Evolutionary conservation across 2,113 vertebrate genomes (phyloP).

Genomic region (Tichodroma muraria): DNA sequence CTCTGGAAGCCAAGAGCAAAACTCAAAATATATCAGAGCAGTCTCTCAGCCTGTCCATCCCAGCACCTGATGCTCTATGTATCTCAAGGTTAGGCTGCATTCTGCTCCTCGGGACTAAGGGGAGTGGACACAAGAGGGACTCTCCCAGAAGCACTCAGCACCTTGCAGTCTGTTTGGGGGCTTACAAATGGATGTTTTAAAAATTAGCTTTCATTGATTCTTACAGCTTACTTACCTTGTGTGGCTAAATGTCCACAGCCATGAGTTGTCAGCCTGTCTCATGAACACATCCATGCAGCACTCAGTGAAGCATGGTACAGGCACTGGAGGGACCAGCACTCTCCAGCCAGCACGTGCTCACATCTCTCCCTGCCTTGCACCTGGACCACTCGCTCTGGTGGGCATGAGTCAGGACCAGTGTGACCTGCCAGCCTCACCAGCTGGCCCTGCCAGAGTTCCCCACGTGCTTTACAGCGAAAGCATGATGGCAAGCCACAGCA

Average conservation of each 20-base stretch:
- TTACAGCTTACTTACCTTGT: background rate
- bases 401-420: background rate
- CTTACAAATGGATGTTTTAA: background rate
- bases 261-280: background rate
- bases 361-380: background rate
- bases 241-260: fast-evolving
- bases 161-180: background rate
- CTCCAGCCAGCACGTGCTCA: fast-evolving
- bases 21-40: background rate
- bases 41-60: background rate
- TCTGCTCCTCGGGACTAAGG: background rate
- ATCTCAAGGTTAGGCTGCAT: background rate
- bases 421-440: background rate
- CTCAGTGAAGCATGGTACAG: fast-evolving
- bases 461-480: background rate
- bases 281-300: background rate
- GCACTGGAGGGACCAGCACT: background rate
- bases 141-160: background rate
- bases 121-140: background rate
- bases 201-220: background rate
- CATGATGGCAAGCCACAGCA: background rate
- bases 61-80: background rate
- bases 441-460: background rate
- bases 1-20: background rate
- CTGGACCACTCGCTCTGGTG: background rate